Evolutionary conservation across 2,113 vertebrate genomes (phyloP), one percentile per base, ranked within the genome.

Genomic region (Proteles cristata): DNA sequence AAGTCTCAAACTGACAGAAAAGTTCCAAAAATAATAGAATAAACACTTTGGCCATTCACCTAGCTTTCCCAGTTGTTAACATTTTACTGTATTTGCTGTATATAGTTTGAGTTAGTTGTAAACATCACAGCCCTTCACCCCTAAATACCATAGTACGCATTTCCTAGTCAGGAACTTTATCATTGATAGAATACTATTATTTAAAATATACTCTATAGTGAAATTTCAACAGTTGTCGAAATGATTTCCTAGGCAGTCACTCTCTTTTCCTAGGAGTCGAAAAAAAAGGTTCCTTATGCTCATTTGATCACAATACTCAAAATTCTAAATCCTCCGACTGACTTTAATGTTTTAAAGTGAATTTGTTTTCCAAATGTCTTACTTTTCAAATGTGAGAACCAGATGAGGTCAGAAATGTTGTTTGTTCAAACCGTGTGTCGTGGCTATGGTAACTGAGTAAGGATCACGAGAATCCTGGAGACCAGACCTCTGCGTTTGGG

Each of bases 221-320:
- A 96, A 88, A 89, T 88, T 19, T 91, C n/a, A 95, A 35, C 43
- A 61, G 68, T 90, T 83, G 33, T 85, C 55, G 76, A 58, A 94
- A 73, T 88, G 39, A 21, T 43, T 87, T 95, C 88, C 90, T 69
- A 89, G 48, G 39, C 71, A 79, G 71, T 71, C 11, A 65, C 82
- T 97, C 33, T 86, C 23, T 85, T 98, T 98, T 96, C 76, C 80
- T 63, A 0, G 33, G 85, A 93, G 53, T 45, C 7, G 82, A 71
- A 86, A 94, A 93, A 82, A 86, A 33, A 95, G 80, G 50, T 96
- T 77, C 48, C 79, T 97, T 96, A 50, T 91, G 97, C 97, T 98
- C 87, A 58, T 95, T 93, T 93, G 79, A 84, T 90, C 0, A 43
- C 53, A 45, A 43, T 80, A 63, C 43, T 69, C 90, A 95, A 88